Evolutionary conservation across 2,797 vertebrate genomes (phyloP), one percentile per base, ranked within the genome.

Genomic region (Alectoris magna): DNA sequence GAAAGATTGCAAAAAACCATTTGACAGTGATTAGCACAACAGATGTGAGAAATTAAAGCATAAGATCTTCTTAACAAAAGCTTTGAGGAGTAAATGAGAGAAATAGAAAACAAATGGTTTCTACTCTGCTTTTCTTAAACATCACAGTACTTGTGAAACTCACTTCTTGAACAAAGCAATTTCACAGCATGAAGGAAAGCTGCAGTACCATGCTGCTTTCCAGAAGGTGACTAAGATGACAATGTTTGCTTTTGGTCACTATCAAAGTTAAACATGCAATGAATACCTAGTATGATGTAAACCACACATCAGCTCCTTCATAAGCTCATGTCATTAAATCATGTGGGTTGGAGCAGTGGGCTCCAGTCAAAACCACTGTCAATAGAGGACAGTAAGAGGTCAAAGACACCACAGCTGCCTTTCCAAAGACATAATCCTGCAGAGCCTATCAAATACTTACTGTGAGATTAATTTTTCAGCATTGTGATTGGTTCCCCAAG

Each of bases 381-480:
- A 62, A 21, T 29, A 68, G 62, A 84, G 56, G 71, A 68, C 73
- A 94, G 2, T 22, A 72, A 84, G 73, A 86, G 94, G 82, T 84
- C 79, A 89, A 11, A 62, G 68, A 73, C 83, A 21, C 53, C 63
- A 71, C 60, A 85, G 77, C 34, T 84, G 67, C 29, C 60, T 82
- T 53, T 88, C 56, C 63, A 83, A 85, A 89, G 73, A 83, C 4
- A 73, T 12, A 93, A 94, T 81, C 68, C 89, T 55, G 70, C 63
- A 84, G 53, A 91, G 53, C 60, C 76, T 38, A 74, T 71, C 44
- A 87, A 53, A 68, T 84, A 48, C 51, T 81, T 84, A 88, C 0
- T 29, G 46, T 6, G 23, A 89, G 90, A 94, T 91, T 78, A 85
- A 93, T 87, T 90, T 95, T 76, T 66, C 71, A 88, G 73, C 53